Percentiles rank a stretch among this genome's conserved stretches.
Evolutionary conservation across 1,140 invertebrate genomes (phyloP).

Genomic region (Drosophila sturtevanti): DNA sequence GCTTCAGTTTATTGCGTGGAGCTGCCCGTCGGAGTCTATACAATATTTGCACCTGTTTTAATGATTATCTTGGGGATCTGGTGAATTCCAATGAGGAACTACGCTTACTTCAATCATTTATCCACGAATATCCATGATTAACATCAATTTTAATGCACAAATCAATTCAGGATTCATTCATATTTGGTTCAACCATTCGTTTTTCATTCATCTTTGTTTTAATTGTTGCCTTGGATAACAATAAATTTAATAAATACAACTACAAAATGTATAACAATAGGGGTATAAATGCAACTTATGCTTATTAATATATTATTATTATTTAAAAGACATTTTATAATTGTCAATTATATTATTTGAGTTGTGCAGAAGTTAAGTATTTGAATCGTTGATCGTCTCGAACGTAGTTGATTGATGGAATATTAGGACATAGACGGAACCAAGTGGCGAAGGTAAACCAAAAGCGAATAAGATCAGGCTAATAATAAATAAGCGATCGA

Average conservation of each 20-base stretch:
- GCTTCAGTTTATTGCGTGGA: slow-evolving; percentile 85
- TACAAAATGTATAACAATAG: slow-evolving; percentile 51
- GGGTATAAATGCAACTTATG: background rate
- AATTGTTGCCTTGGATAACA: slow-evolving; percentile 65
- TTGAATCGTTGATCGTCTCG: no score
- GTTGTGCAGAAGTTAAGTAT: no score
- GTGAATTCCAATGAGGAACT: slow-evolving; percentile 84
- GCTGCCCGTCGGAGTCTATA: slow-evolving; percentile 89
- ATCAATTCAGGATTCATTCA: slow-evolving; percentile 16
- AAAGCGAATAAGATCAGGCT: no score
- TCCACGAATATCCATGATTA: slow-evolving; percentile 84
- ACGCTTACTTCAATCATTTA: slow-evolving; percentile 83
- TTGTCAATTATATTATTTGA: no score
- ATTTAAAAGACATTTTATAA: no score
- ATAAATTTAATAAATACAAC: slow-evolving; percentile 80
- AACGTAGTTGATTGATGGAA: no score
- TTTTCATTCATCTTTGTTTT: slow-evolving; percentile 51
- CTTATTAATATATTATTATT: no score
- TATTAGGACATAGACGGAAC: no score
- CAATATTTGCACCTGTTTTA: slow-evolving; percentile 87
- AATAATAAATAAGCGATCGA: no score
- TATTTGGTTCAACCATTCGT: slow-evolving; percentile 28
- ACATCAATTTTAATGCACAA: background rate
- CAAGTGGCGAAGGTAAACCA: no score
- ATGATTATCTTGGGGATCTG: slow-evolving; percentile 87